These are phyloP conservation scores for Acanthurus tractus DNA, from an alignment of 2,797 vertebrate genomes.

Conservation along the genomic window DNA sequence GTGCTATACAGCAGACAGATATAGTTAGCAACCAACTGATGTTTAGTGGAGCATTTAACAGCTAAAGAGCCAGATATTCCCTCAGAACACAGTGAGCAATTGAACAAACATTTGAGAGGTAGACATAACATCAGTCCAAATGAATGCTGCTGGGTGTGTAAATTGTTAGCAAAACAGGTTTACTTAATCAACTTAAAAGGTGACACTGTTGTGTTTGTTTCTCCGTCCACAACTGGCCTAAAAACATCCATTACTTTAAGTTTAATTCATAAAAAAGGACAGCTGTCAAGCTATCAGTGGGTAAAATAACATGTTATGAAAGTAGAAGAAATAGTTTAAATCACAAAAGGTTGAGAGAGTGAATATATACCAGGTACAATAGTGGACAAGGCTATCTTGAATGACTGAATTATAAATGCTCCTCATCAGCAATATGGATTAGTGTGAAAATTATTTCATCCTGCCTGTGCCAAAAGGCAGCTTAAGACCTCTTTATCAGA, in stretches of 20 bases:
- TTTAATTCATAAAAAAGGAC: no score
- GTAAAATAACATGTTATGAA: slow-evolving; percentile 37
- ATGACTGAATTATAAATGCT: slow-evolving; percentile 37
- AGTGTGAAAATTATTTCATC: slow-evolving; percentile 65
- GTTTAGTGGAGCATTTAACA: background rate
- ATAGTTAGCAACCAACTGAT: background rate
- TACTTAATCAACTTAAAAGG: background rate
- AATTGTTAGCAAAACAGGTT: slow-evolving; percentile 1
- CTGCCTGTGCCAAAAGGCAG: slow-evolving; percentile 67
- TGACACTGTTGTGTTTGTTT: slow-evolving; percentile 8
- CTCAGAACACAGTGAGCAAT: background rate
- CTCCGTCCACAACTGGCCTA: no score
- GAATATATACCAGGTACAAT: background rate
- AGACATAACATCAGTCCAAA: background rate
- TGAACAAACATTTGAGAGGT: slow-evolving; percentile 3
- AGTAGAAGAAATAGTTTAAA: slow-evolving; percentile 29
- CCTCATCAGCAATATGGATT: slow-evolving; percentile 56
- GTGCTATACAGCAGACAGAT: background rate
- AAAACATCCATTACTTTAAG: no score
- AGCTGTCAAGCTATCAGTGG: background rate
- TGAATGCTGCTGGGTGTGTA: background rate
- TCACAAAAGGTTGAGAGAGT: slow-evolving; percentile 6
- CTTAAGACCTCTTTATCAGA: slow-evolving; percentile 76
- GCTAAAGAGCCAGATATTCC: slow-evolving; percentile 2
- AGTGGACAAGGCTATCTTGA: slow-evolving; percentile 32